Evolutionary conservation across 2,113 vertebrate species (phyloP).

Genomic region (Tricholaema leucomelas): DNA sequence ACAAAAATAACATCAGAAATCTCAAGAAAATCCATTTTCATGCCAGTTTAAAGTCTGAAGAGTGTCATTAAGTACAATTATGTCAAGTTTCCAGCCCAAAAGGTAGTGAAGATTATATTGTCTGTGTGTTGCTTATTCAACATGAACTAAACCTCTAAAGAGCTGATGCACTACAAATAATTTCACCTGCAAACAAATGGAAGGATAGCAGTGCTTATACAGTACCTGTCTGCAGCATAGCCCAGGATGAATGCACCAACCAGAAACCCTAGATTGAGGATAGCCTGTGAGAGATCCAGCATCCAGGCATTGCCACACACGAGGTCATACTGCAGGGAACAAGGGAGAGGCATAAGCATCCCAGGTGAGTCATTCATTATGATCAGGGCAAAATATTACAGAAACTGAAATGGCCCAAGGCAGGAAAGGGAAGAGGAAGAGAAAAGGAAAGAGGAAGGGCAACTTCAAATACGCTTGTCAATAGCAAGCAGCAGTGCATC

Average conservation of each 20-base stretch:
- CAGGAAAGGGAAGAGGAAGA: rapidly evolving
- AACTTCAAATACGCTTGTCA: neutral
- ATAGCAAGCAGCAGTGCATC: neutral
- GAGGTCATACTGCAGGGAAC: constrained; percentile 86
- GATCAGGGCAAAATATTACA: neutral
- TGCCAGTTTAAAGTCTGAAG: neutral
- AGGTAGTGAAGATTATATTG: neutral
- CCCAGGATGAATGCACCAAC: constrained; percentile 86
- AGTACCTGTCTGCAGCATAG: constrained; percentile 93
- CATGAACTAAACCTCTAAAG: neutral
- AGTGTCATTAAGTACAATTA: rapidly evolving
- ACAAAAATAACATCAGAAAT: neutral
- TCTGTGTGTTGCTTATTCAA: neutral
- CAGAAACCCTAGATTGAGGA: constrained; percentile 91
- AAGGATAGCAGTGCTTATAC: neutral
- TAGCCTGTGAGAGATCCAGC: constrained; percentile 89
- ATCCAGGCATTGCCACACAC: constrained; percentile 88
- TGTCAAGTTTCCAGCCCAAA: neutral
- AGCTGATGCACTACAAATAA: neutral
- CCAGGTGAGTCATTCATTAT: neutral
- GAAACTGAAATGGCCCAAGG: neutral
- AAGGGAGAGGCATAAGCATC: neutral
- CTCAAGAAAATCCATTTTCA: neutral
- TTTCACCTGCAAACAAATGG: neutral
- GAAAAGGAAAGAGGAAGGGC: neutral